phyloP scores from a whole-genome alignment of 2,113 vertebrate genomes.

The Mellivora capensis region DNA sequence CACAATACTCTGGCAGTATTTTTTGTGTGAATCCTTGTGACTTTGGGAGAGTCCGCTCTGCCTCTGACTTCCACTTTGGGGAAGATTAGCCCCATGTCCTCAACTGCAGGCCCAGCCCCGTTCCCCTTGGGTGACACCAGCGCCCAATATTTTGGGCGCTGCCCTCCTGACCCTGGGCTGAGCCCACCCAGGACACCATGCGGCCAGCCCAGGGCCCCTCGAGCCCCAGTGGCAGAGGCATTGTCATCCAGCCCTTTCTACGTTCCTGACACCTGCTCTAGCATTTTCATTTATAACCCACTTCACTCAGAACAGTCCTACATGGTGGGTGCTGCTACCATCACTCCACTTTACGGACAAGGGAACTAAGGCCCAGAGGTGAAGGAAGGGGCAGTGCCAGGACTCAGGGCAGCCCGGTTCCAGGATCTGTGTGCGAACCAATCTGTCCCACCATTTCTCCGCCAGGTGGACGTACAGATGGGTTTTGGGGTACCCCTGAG shows the following conservation, averaged over 20 bases:
- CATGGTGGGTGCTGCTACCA: too few species aligned
- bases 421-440: not conserved
- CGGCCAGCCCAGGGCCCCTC: not conserved
- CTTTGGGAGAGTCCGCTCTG: not conserved
- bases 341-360: not conserved
- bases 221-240: not conserved
- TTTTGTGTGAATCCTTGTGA: not conserved
- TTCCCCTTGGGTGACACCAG: not conserved
- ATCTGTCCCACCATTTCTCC: accelerated
- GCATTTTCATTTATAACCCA: not conserved
- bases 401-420: accelerated
- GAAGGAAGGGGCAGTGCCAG: not conserved
- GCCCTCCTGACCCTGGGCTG: not conserved
- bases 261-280: accelerated
- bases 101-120: not conserved
- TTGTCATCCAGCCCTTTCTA: accelerated
- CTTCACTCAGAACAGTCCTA: accelerated
- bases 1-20: not conserved
- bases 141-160: too few species aligned
- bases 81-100: not conserved
- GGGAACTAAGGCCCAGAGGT: not conserved
- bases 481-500: not conserved
- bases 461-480: not conserved
- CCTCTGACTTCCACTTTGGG: not conserved
- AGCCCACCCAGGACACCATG: not conserved